Base-by-base conservation (phyloP, 2,888 invertebrate genomes). In the Caenorhabditis uteleia region DNA sequence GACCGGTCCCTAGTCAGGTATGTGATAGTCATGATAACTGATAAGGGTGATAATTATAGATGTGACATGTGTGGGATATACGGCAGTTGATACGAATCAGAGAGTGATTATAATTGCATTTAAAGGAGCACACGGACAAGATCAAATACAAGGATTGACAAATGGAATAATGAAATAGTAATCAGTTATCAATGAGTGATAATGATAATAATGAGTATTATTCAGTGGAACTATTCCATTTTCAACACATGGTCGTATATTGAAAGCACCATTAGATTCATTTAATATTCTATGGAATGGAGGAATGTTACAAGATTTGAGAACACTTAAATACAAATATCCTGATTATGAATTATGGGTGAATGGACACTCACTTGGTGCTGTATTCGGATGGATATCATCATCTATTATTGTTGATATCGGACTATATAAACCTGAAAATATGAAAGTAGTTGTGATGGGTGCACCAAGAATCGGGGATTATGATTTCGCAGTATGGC, bases 351-450 rank as follows among this genome's bases (percentile, higher is more conserved):
- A 60, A 27, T 40, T 60, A 4, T 54, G 53, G 60, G 49, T 60
- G 2, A 54, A 43, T 40, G 60, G 60, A 34, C 60, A 60, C 31
- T 61, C 61, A 8, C 39, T 61, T 14, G 61, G 54, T 29, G 54
- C 49, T 7, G 23, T 23, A 16, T 25, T 61, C 6, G 16, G 50
- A 14, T 46, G n/a, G 26, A 26, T 45, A 12, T 40, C 61, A 2
- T 49, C 61, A 5, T 34, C 50, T 8, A 46, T 46, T 20, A 21
- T 61, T 10, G 46, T 23, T 1, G 21, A 18, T 6, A 31, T 27
- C 18, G 50, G 46, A 6, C 12, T 61, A 12, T 61, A 55, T 26
- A 29, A 40, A 20, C 49, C 54, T 7, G 55, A 55, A 16, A 23
- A 55, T n/a, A 61, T 55, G 27, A 61, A 45, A 38, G 46, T 61